Evolutionary conservation across 2,888 invertebrate genomes (phyloP).

Genomic region (Tachina grossa): DNA sequence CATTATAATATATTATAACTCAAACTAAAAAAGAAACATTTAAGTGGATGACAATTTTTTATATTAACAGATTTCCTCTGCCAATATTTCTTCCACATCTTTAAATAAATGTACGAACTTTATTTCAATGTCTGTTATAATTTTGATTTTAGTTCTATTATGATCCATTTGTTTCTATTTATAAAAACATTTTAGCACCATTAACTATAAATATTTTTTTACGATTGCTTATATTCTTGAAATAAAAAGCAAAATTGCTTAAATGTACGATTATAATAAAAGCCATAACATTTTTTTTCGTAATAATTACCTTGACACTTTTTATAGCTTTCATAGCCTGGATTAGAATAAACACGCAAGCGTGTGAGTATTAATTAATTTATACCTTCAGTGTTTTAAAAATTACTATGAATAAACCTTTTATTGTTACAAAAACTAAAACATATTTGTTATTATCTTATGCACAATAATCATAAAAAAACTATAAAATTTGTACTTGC

Average conservation of each 20-base stretch:
- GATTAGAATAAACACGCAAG: neutral
- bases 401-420: slow-evolving; percentile 8
- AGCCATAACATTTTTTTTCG: neutral
- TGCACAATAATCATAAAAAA: neutral
- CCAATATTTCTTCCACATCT: no score
- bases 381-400: slow-evolving; percentile 13
- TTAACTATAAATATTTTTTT: neutral
- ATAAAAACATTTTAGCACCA: neutral
- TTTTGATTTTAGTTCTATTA: no score
- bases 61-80: no score
- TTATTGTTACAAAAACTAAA: neutral
- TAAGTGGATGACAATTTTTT: no score
- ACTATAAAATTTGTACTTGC: slow-evolving; percentile 5
- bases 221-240: neutral
- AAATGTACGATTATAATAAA: neutral
- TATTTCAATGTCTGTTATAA: no score
- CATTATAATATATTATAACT: no score
- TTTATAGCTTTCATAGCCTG: slow-evolving; percentile 2
- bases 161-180: neutral
- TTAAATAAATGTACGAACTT: no score
- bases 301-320: slow-evolving; percentile 44
- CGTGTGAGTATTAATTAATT: slow-evolving; percentile 15
- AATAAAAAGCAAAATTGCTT: neutral
- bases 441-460: slow-evolving; percentile 3
- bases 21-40: no score